Conservation (phyloP, 2,113 vertebrate genomes). For the Siphamia tubifer region DNA sequence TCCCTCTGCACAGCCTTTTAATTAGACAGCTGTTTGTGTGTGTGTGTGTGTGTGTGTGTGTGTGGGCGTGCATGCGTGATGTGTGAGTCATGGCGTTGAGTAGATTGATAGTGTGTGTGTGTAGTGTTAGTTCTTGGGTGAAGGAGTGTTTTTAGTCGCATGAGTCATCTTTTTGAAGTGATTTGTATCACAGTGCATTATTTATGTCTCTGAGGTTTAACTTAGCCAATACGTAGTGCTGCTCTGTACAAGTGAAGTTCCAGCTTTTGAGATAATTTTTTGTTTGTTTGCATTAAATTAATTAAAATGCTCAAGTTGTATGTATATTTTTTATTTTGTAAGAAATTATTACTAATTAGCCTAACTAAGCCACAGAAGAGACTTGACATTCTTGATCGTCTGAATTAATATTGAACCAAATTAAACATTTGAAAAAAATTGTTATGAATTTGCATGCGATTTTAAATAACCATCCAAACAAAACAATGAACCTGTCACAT, state of each 20-base stretch:
- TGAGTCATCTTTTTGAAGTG: constrained; percentile 44
- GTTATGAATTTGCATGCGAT: too few species aligned
- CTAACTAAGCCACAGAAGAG: neutral
- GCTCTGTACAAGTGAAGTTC: too few species aligned
- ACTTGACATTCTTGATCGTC: neutral
- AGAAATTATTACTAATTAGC: neutral
- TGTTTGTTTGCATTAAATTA: neutral
- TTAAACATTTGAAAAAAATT: too few species aligned
- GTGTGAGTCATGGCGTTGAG: too few species aligned
- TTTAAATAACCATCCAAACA: too few species aligned
- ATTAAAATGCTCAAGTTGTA: too few species aligned
- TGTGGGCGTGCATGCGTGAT: neutral
- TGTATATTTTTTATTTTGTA: neutral
- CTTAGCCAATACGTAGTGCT: neutral
- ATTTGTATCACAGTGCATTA: constrained; percentile 13
- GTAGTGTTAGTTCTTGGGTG: neutral
- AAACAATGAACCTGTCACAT: too few species aligned
- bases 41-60: constrained; percentile 25
- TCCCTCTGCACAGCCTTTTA: constrained; percentile 66
- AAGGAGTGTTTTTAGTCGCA: constrained; percentile 7
- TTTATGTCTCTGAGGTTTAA: constrained; percentile 20
- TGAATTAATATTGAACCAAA: too few species aligned
- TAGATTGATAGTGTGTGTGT: neutral
- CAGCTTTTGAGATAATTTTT: neutral
- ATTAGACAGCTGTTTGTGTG: constrained; percentile 67